These are phyloP conservation scores for Lacanobia wlatinum DNA, from an alignment of 2,888 invertebrate species.

Conservation along the genomic window DNA sequence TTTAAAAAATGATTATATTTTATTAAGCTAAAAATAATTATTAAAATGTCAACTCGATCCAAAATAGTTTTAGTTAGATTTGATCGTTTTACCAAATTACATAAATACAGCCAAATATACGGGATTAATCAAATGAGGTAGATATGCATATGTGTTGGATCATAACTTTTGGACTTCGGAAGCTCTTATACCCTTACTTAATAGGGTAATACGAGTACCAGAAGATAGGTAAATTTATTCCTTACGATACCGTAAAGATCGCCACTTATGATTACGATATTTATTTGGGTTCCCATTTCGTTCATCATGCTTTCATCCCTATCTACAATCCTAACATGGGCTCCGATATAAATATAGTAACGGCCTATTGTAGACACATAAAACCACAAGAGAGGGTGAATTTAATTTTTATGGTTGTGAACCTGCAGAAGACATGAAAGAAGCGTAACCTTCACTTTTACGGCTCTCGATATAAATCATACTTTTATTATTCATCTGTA, in stretches of 20 bases:
- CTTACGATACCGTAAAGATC: conserved; percentile 62
- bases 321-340: conserved; percentile 44
- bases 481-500: conserved; percentile 49
- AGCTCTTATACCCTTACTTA: conserved; percentile 51
- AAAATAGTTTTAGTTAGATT: no score
- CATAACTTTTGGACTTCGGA: conserved; percentile 51
- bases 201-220: conserved; percentile 56
- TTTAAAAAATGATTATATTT: no score
- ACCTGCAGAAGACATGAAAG: conserved; percentile 35
- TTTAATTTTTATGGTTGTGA: conserved; percentile 44
- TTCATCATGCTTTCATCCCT: conserved; percentile 61
- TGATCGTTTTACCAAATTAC: not conserved
- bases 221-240: conserved; percentile 64
- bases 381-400: conserved; percentile 43
- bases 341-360: conserved; percentile 32
- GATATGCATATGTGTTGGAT: conserved; percentile 41
- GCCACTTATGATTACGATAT: conserved; percentile 57
- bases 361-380: conserved; percentile 49
- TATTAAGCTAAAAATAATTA: no score
- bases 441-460: conserved; percentile 32
- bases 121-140: conserved; percentile 9
- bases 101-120: conserved; percentile 15
- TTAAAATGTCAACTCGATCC: no score
- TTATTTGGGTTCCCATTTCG: conserved; percentile 65
- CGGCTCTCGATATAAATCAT: conserved; percentile 31